Evolutionary conservation across 2,113 vertebrate species (phyloP).

Genomic region (Ammodytes dubius): DNA sequence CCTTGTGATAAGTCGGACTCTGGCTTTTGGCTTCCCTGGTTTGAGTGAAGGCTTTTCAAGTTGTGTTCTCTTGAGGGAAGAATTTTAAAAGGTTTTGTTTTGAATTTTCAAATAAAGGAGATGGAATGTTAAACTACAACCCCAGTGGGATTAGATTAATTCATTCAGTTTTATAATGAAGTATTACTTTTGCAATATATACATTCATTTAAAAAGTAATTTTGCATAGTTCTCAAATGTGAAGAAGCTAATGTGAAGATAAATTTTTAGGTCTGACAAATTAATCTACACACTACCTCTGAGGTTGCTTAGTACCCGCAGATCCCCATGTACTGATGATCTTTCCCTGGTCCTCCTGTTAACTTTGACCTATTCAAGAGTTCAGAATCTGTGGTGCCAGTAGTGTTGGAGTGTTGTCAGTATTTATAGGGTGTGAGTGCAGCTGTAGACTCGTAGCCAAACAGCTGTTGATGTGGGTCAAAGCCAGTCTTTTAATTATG

Average conservation of each 20-base stretch:
- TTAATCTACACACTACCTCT: background rate
- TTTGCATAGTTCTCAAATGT: slow-evolving; percentile 5
- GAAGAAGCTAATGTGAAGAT: background rate
- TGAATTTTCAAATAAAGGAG: slow-evolving; percentile 34
- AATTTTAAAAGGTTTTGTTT: slow-evolving; percentile 43
- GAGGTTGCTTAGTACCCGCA: slow-evolving; percentile 8
- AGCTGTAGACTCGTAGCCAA: slow-evolving; percentile 47
- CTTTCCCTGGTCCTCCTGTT: slow-evolving; percentile 40
- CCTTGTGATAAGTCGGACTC: slow-evolving; percentile 54
- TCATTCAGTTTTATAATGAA: slow-evolving; percentile 41
- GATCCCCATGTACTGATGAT: slow-evolving; percentile 19
- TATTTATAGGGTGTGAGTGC: slow-evolving; percentile 74
- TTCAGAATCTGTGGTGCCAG: slow-evolving; percentile 47
- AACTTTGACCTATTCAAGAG: slow-evolving; percentile 47
- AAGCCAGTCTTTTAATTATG: slow-evolving; percentile 40
- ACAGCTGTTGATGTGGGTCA: slow-evolving; percentile 63
- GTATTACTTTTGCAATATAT: slow-evolving; percentile 1
- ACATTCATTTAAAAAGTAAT: background rate
- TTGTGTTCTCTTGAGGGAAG: slow-evolving; percentile 32
- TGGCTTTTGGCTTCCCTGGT: slow-evolving; percentile 11
- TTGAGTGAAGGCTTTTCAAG: slow-evolving; percentile 51
- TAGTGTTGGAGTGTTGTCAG: slow-evolving; percentile 31
- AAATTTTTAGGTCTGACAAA: slow-evolving; percentile 5
- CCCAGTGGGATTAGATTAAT: slow-evolving; percentile 40
- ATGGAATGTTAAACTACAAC: slow-evolving; percentile 20